Conservation (phyloP, 92 coral and sea anemone species). For the Paragorgia papillata region DNA sequence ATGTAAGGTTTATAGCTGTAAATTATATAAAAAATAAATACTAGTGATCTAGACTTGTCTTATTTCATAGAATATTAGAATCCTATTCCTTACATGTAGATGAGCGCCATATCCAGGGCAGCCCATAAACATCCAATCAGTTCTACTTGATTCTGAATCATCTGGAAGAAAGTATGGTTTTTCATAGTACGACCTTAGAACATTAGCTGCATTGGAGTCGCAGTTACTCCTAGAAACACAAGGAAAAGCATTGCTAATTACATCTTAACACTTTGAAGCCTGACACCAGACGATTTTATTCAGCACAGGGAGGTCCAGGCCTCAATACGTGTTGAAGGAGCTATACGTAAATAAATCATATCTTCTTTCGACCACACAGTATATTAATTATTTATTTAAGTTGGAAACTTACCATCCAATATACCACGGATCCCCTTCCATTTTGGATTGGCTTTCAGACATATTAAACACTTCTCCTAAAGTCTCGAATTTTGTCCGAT, state of each 20-base stretch:
- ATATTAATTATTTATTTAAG: no score
- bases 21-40: no score
- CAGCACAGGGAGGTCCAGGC: no score
- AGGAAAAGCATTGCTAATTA: no score
- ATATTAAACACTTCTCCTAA: conserved; percentile 89
- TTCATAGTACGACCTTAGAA: conserved; percentile 78
- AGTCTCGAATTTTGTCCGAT: conserved; percentile 69
- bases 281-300: no score
- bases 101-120: conserved; percentile 98
- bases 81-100: conserved; percentile 69
- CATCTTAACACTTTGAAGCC: no score
- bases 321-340: no score
- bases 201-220: conserved; percentile 94
- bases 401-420: conserved; percentile 97
- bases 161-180: conserved; percentile 93
- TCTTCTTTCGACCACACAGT: no score
- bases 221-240: conserved; percentile 83
- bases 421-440: conserved; percentile 95
- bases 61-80: neutral
- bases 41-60: no score
- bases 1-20: no score
- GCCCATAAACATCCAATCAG: conserved; percentile 99
- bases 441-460: conserved; percentile 82
- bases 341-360: neutral
- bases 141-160: conserved; percentile 90